Percentiles rank a stretch among this genome's conserved stretches.
Conservation (phyloP, 1,140 invertebrate species). For the Dendroctonus valens region DNA sequence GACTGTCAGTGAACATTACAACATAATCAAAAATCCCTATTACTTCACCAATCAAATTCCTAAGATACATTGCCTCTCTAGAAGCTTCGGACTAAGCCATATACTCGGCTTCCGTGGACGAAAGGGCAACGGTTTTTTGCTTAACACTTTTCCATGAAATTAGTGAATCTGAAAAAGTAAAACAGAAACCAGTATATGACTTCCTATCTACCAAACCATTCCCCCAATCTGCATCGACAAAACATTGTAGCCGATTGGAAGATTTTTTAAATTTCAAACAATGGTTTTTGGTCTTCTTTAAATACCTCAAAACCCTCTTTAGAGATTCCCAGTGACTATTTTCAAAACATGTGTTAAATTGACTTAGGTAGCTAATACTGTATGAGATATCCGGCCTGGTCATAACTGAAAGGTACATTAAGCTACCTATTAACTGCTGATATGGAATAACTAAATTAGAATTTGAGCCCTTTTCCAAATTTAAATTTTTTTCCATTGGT, state of each 20-base stretch:
- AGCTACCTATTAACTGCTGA: constrained; percentile 48
- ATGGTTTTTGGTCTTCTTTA: constrained; percentile 45
- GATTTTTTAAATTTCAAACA: constrained; percentile 16
- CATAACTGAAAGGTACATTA: constrained; percentile 50
- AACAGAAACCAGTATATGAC: constrained; percentile 42
- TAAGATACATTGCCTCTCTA: too few species aligned
- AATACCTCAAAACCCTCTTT: constrained; percentile 38
- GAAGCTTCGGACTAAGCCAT: too few species aligned
- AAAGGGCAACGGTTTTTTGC: constrained; percentile 36
- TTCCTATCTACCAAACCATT: constrained; percentile 10
- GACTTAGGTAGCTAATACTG: constrained; percentile 48
- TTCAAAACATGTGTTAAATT: constrained; percentile 45
- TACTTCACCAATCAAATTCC: too few species aligned
- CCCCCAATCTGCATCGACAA: constrained; percentile 50
- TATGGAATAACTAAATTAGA: constrained; percentile 33
- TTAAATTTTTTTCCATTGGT: constrained; percentile 23
- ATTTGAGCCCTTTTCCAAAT: background rate
- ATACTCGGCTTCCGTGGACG: too few species aligned
- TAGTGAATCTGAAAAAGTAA: constrained; percentile 32
- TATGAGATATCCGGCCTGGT: constrained; percentile 54
- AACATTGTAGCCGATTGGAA: too few species aligned
- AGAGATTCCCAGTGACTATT: constrained; percentile 43
- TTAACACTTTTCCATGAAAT: constrained; percentile 42
- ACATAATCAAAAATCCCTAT: too few species aligned
- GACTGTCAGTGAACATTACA: too few species aligned